These are phyloP conservation scores for Pyrocoelia pectoralis DNA, from an alignment of 2,888 invertebrate genomes.

Conservation along the genomic window DNA sequence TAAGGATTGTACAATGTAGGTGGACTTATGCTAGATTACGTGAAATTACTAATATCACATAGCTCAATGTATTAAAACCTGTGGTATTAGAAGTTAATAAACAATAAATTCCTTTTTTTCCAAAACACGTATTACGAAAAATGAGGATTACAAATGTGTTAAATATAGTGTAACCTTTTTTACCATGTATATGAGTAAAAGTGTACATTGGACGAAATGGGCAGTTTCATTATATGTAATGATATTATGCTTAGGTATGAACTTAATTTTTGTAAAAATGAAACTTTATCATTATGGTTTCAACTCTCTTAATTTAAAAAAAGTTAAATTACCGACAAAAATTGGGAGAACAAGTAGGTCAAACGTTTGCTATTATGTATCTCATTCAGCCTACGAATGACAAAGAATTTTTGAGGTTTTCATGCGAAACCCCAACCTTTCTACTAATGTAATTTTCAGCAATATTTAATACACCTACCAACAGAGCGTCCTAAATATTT, in stretches of 20 bases:
- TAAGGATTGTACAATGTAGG: constrained; percentile 14
- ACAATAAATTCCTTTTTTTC: background rate
- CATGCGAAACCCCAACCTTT: background rate
- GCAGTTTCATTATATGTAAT: background rate
- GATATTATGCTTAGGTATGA: background rate
- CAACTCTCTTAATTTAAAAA: constrained; percentile 11
- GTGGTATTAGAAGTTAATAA: no score
- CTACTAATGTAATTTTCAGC: constrained; percentile 14
- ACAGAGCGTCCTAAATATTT: constrained; percentile 14
- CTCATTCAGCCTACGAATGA: no score
- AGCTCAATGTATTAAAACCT: background rate
- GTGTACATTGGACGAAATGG: constrained; percentile 23
- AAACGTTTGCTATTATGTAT: background rate
- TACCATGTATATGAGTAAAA: constrained; percentile 9
- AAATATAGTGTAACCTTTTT: constrained; percentile 17
- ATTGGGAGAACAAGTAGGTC: constrained; percentile 21
- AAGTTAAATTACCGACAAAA: constrained; percentile 22
- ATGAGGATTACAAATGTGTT: constrained; percentile 9
- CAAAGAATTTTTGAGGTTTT: constrained; percentile 18
- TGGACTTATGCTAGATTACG: constrained; percentile 6
- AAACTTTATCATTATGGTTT: background rate
- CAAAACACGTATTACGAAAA: background rate
- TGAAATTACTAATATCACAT: constrained; percentile 2
- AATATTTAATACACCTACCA: constrained; percentile 13
- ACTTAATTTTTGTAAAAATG: background rate